Percentiles rank a stretch among this genome's conserved stretches.
Conservation (phyloP, 2,113 vertebrate species). For the Erinaceus europaeus region DNA sequence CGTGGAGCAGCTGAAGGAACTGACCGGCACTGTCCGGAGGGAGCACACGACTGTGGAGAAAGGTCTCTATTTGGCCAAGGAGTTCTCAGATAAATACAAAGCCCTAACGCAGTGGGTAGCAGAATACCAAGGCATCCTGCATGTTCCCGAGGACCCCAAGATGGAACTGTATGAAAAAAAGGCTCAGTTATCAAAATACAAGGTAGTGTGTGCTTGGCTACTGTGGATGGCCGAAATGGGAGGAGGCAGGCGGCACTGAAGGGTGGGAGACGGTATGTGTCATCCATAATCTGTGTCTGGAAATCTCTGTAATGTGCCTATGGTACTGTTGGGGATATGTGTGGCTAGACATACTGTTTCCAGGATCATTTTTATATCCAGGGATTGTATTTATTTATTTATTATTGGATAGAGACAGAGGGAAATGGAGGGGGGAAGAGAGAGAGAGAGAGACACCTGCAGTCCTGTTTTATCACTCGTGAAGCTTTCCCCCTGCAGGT, state of each 20-base stretch:
- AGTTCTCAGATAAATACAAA: constrained; percentile 94
- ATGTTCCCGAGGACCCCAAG: constrained; percentile 88
- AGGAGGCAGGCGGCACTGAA: no score
- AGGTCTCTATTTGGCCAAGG: constrained; percentile 89
- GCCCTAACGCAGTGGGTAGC: constrained; percentile 89
- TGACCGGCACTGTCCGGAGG: constrained; percentile 88
- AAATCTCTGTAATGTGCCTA: no score
- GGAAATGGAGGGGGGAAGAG: no score
- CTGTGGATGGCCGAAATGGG: no score
- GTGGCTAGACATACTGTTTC: rapidly evolving
- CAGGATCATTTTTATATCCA: background rate
- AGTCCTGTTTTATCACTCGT: no score
- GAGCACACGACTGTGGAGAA: constrained; percentile 90
- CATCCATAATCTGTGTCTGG: rapidly evolving
- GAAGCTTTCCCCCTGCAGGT: no score
- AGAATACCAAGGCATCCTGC: constrained; percentile 87
- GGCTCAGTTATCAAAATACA: constrained; percentile 95
- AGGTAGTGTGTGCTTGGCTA: constrained; percentile 81
- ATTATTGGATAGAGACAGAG: no score
- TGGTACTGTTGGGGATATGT: background rate
- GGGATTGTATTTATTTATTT: background rate
- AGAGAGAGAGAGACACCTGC: no score
- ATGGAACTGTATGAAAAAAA: constrained; percentile 96
- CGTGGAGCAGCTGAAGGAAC: constrained; percentile 88
- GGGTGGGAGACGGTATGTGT: no score